These are phyloP conservation scores for Eupithecia inturbata DNA, from an alignment of 2,888 invertebrate species.

Conservation along the genomic window DNA sequence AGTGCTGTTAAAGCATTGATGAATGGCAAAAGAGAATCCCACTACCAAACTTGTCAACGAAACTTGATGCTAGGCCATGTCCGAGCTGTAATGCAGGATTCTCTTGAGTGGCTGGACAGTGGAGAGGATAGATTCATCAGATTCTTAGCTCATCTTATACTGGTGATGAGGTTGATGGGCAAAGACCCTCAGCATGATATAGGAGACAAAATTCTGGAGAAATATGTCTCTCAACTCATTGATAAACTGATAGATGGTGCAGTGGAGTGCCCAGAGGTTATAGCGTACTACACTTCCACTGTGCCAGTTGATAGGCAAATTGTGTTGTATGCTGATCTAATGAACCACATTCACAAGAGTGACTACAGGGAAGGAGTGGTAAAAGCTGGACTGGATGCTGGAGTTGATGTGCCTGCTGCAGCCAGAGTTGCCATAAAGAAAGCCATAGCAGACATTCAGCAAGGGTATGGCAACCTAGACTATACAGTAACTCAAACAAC, in stretches of 20 bases:
- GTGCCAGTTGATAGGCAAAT: constrained; percentile 85
- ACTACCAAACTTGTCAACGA: constrained; percentile 92
- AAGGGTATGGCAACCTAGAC: constrained; percentile 78
- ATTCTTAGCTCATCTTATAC: constrained; percentile 93
- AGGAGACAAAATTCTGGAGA: constrained; percentile 90
- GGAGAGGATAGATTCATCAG: constrained; percentile 86
- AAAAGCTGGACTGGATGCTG: constrained; percentile 88
- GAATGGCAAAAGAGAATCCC: constrained; percentile 85
- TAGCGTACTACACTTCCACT: constrained; percentile 94
- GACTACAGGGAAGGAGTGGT: constrained; percentile 87
- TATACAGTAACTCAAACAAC: constrained; percentile 88
- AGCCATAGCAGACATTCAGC: constrained; percentile 78
- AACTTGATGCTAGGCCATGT: constrained; percentile 93
- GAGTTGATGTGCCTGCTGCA: constrained; percentile 92
- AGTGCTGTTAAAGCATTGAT: constrained; percentile 75
- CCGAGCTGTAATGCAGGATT: constrained; percentile 88
- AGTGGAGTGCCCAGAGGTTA: constrained; percentile 89
- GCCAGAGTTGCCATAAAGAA: constrained; percentile 94
- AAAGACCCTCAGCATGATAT: constrained; percentile 87
- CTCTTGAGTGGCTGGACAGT: constrained; percentile 86
- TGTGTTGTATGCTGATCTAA: constrained; percentile 86
- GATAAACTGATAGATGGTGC: constrained; percentile 74
- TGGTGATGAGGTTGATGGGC: constrained; percentile 92
- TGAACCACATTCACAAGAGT: constrained; percentile 86
- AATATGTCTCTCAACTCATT: constrained; percentile 89